Base-by-base conservation (phyloP, 2,113 vertebrate genomes). In the Chloropsis hardwickii region DNA sequence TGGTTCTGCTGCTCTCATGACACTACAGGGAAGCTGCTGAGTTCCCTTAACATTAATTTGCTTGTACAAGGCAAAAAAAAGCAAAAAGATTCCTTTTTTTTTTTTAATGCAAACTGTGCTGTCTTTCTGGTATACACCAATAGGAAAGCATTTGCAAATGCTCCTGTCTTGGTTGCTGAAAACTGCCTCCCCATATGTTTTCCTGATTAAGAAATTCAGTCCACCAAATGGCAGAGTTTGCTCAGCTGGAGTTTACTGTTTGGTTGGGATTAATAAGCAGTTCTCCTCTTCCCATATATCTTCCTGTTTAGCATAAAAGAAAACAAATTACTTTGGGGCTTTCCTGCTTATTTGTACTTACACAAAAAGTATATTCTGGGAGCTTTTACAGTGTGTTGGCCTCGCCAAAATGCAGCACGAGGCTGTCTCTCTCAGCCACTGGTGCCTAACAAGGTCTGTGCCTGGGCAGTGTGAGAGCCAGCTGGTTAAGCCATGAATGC, bases 161-260 rank as follows among this genome's bases (percentile, higher is more conserved):
- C 81, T 94, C 45, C 76, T 60, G 71, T 90, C 88, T 81, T 22
- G 0, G 65, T 94, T 69, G 42, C 90, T 92, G 90, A 89, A 87
- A 96, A 95, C 76, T 95, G 81, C 80, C 48, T 95, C 35, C 88
- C 94, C 94, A 95, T 97, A 96, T 97, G 94, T 96, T 97, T 96
- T 93, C 90, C 87, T 94, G 91, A 95, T 95, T 96, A 96, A 94
- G 95, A 92, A 96, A 96, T 96, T 87, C 87, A 88, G 84, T 85
- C 81, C 81, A 94, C 91, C 94, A 94, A 95, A 97, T 95, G 95
- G 95, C 82, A 95, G 89, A 96, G 93, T 96, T 97, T 97, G 90
- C 82, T 97, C 95, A 97, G 96, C 97, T 96, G 95, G 92, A 92
- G 74, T 40, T 79, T 88, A 76, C 81, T 96, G 92, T 95, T 95